Percentiles rank a stretch among this genome's conserved stretches.
Evolutionary conservation across 2,113 vertebrate species (phyloP).

Genomic region (Coturnix japonica): DNA sequence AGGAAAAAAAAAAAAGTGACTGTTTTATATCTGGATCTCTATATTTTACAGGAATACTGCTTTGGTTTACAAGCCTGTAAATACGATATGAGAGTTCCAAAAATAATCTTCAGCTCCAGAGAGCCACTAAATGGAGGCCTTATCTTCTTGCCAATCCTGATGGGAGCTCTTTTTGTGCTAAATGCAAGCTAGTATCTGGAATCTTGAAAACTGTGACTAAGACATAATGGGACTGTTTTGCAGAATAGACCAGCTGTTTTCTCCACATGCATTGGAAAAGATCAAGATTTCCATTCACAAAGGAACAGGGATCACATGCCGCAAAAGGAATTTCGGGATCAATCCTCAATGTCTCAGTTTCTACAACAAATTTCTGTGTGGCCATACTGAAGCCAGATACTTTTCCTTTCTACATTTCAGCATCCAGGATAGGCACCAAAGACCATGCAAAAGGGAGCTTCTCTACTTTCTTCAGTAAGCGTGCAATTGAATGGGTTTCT

Average conservation of each 20-base stretch:
- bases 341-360: neutral
- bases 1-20: no score
- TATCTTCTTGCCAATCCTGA: neutral
- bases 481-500: neutral
- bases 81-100: neutral
- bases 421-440: neutral
- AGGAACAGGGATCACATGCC: neutral
- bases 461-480: neutral
- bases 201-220: neutral
- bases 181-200: neutral
- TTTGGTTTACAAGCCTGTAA: neutral
- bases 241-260: neutral
- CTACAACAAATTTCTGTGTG: neutral
- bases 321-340: neutral
- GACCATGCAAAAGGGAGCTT: neutral
- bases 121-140: neutral
- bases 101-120: neutral
- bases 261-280: neutral
- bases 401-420: neutral
- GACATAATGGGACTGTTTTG: neutral
- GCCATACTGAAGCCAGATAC: neutral
- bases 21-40: neutral
- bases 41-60: neutral
- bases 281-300: neutral
- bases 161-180: neutral